Conservation (phyloP, 2,888 invertebrate genomes). For the Fragum fragum region DNA sequence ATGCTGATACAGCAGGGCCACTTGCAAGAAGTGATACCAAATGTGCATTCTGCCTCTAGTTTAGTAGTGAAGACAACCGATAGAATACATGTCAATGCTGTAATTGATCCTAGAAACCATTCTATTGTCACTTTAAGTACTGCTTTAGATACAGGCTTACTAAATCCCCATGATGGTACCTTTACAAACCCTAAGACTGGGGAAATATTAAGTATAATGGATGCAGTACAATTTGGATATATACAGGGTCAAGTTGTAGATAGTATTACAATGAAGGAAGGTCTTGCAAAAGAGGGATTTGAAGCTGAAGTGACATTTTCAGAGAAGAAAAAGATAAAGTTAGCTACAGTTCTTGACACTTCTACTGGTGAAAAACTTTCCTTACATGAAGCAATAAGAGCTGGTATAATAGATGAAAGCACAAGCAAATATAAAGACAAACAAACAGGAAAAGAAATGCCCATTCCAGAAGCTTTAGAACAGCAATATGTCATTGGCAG, state of each 20-base stretch:
- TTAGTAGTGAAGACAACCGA: slow-evolving; percentile 75
- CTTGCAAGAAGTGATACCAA: slow-evolving; percentile 68
- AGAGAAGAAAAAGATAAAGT: slow-evolving; percentile 79
- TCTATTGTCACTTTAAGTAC: slow-evolving; percentile 70
- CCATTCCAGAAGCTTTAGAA: slow-evolving; percentile 96
- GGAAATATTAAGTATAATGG: slow-evolving; percentile 92
- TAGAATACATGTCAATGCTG: slow-evolving; percentile 77
- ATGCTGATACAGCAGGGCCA: slow-evolving; percentile 84
- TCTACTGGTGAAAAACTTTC: slow-evolving; percentile 95
- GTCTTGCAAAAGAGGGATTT: slow-evolving; percentile 75
- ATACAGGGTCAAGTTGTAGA: slow-evolving; percentile 79
- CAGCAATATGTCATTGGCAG: slow-evolving; percentile 92
- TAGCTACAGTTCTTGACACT: slow-evolving; percentile 88
- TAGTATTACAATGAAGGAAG: slow-evolving; percentile 77
- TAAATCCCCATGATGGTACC: slow-evolving; percentile 89
- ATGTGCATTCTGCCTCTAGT: slow-evolving; percentile 67
- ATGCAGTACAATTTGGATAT: slow-evolving; percentile 93
- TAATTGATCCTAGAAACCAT: slow-evolving; percentile 76
- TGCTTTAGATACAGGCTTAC: slow-evolving; percentile 79
- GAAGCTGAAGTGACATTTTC: slow-evolving; percentile 79
- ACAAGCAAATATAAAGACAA: slow-evolving; percentile 91
- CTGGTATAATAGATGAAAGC: slow-evolving; percentile 89
- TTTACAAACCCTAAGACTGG: slow-evolving; percentile 95
- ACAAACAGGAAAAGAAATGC: slow-evolving; percentile 91
- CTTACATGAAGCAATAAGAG: slow-evolving; percentile 89